Conservation (phyloP, 1,140 invertebrate genomes). For the Drosophila jambulina region DNA sequence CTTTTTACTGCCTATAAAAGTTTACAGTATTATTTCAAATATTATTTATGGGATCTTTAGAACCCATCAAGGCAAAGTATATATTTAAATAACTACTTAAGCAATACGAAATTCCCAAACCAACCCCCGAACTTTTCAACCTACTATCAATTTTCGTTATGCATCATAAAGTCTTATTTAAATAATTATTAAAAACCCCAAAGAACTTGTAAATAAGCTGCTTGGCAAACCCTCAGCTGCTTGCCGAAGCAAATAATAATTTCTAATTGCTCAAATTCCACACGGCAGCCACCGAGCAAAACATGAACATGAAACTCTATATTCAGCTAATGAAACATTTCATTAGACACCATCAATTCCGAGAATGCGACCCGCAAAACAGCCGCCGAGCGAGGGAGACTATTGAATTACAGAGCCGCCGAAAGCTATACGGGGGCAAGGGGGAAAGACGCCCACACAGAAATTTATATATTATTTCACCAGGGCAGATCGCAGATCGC, state of each 20-base stretch:
- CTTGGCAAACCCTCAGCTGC: constrained; percentile 2
- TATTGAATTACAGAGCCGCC: constrained; percentile 54
- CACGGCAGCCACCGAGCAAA: constrained; percentile 25
- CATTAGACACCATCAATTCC: constrained; percentile 77
- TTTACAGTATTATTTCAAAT: background rate
- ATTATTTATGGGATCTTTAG: background rate
- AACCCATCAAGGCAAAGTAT: background rate
- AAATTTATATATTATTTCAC: constrained; percentile 27
- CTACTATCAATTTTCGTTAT: background rate
- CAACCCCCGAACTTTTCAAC: background rate
- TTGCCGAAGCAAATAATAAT: constrained; percentile 72
- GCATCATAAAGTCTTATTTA: background rate
- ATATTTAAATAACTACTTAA: background rate
- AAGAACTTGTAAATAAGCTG: constrained; percentile 1
- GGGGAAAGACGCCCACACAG: constrained; percentile 42
- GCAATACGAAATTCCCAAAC: no score
- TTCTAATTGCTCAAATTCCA: constrained; percentile 81
- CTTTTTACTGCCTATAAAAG: background rate
- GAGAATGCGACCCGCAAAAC: constrained; percentile 63
- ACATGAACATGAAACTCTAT: constrained; percentile 65
- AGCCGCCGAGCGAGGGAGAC: constrained; percentile 23
- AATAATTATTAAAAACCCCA: constrained; percentile 8
- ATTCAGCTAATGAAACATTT: constrained; percentile 76
- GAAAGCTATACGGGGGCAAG: constrained; percentile 16
- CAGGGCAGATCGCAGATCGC: background rate